Base-by-base conservation (phyloP, 1,140 invertebrate genomes). In the Sycobia sp. region DNA sequence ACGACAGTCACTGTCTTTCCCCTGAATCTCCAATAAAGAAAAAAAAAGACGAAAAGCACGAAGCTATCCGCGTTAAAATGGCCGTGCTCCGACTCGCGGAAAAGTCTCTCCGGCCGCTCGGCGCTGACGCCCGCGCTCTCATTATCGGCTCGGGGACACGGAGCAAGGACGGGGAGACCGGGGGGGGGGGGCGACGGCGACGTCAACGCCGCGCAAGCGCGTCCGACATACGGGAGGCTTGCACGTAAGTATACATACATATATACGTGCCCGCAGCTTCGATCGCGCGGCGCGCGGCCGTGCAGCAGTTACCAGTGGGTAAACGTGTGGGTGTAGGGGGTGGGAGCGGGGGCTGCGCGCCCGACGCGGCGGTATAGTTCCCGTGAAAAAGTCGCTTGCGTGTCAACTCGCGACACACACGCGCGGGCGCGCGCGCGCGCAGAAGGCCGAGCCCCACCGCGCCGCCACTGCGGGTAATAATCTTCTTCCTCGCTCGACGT, bases 331-430 rank as follows among this genome's bases (percentile, higher is more conserved):
- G 46, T 25, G 25, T 44, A 69, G 10, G 34, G 14, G 34, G n/a
- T 1, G 18, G 16, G 34, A 25, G 10, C 3, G 68, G 66, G 63
- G 68, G 64, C 66, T 51, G n/a, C 32, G 23, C 49, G 32, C 36
- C 25, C 34, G 36, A 0, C n/a, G n/a, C 36, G 13, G 23, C 34
- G n/a, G n/a, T n/a, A n/a, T n/a, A 65, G 62, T 73, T 73, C 68
- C 67, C 72, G 67, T 72, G 71, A 72, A 76, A 76, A 73, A 73
- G 70, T 67, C 69, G 70, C 69, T 77, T 71, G 76, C 76, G 73
- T 73, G 71, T 71, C 71, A 72, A 71, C 72, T 66, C 65, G 67
- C 66, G 66, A 73, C 67, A 69, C 66, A 70, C 67, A 65, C 69
- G 66, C n/a, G n/a, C 55, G 53, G 47, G n/a, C n/a, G n/a, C n/a